These are phyloP conservation scores for Cheilosia scutellata DNA, from an alignment of 2,888 invertebrate genomes.

Conservation along the genomic window DNA sequence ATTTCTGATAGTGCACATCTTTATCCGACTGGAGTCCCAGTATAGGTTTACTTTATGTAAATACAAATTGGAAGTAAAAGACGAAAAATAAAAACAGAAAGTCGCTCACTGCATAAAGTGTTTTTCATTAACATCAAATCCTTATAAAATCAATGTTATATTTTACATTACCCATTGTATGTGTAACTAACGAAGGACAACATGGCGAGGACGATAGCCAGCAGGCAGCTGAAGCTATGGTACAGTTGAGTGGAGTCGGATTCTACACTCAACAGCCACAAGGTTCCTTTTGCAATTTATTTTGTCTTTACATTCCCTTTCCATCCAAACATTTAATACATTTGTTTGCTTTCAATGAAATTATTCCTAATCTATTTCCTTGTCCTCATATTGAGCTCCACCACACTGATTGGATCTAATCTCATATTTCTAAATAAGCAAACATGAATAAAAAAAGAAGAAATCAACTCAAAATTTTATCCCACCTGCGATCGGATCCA, in stretches of 20 bases:
- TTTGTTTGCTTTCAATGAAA: constrained; percentile 26
- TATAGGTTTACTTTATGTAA: no score
- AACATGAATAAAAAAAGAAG: constrained; percentile 4
- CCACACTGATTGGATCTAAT: constrained; percentile 57
- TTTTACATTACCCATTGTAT: constrained; percentile 69
- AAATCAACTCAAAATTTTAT: constrained; percentile 26
- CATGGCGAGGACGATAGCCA: constrained; percentile 87
- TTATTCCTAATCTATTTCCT: constrained; percentile 12
- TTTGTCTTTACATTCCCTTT: constrained; percentile 71
- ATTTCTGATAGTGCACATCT: no score
- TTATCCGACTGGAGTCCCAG: no score
- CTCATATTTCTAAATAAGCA: constrained; percentile 8
- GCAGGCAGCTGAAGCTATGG: constrained; percentile 91
- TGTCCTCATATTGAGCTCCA: constrained; percentile 24
- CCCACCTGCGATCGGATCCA: constrained; percentile 47
- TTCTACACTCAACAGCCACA: constrained; percentile 86
- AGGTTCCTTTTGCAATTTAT: constrained; percentile 80
- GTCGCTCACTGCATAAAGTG: constrained; percentile 53
- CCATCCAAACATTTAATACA: constrained; percentile 27
- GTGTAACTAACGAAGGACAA: constrained; percentile 82
- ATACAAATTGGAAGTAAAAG: no score
- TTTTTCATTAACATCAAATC: constrained; percentile 50
- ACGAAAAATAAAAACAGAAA: background rate
- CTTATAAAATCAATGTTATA: constrained; percentile 58
- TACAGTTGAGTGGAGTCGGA: constrained; percentile 88